Percentiles rank a stretch among this genome's conserved stretches.
Conservation (phyloP, 2,113 vertebrate species). For the Columba livia region DNA sequence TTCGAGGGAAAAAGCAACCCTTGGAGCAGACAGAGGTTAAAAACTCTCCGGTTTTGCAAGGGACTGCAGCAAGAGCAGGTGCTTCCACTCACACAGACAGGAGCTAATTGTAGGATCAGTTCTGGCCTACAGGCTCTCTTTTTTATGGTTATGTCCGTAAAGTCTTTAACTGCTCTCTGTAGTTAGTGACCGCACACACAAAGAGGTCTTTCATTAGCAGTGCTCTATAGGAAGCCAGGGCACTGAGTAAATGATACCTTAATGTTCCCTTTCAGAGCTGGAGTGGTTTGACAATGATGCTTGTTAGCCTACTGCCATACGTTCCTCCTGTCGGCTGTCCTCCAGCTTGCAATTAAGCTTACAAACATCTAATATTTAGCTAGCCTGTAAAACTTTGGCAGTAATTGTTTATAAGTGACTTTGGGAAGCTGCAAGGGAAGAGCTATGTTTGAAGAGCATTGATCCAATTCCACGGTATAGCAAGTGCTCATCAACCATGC, state of each 20-base stretch:
- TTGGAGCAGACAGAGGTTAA: conserved; percentile 5
- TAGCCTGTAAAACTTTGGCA: background rate
- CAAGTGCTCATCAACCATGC: background rate
- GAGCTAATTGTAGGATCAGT: conserved; percentile 65
- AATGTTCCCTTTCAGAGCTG: conserved; percentile 74
- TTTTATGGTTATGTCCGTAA: conserved; percentile 33
- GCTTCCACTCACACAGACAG: conserved; percentile 50
- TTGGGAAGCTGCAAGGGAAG: background rate
- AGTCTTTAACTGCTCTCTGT: conserved; percentile 63
- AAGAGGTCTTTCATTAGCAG: conserved; percentile 76
- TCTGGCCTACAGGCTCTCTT: conserved; percentile 56
- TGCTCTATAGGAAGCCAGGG: conserved; percentile 60
- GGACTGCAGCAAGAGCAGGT: conserved; percentile 55
- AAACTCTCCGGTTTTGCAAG: conserved; percentile 43
- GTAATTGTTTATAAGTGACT: background rate
- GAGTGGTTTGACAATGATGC: conserved; percentile 64
- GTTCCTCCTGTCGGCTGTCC: background rate
- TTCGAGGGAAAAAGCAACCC: conserved; percentile 14
- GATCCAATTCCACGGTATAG: background rate
- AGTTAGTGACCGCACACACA: conserved; percentile 68
- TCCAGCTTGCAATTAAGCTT: conserved; percentile 3
- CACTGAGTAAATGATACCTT: conserved; percentile 76
- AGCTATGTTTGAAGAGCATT: background rate
- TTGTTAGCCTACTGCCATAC: conserved; percentile 31
- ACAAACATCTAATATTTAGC: background rate